These are phyloP conservation scores for Pristiophorus japonicus DNA, from an alignment of 2,113 vertebrate genomes.

Conservation along the genomic window DNA sequence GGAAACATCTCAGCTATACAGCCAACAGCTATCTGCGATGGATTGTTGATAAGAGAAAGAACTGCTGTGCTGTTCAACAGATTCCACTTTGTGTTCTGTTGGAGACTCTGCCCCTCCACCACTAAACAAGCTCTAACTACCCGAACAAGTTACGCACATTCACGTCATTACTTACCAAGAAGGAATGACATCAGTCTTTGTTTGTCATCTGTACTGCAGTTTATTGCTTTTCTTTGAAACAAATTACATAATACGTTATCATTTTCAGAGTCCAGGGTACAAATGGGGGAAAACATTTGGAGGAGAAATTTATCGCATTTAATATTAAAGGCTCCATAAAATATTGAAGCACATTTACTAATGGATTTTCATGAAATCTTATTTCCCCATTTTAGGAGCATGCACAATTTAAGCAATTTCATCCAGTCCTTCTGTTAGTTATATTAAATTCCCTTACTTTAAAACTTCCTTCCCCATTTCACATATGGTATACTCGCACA, in stretches of 20 bases:
- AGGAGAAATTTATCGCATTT: not conserved
- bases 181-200: not conserved
- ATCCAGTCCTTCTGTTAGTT: not conserved
- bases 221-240: not conserved
- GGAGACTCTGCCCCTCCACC: not conserved
- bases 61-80: not conserved
- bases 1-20: constrained; percentile 1
- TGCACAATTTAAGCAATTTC: not conserved
- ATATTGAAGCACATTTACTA: not conserved
- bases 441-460: not conserved
- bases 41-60: not conserved
- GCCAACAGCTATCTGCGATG: not conserved
- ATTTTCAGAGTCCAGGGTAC: not conserved
- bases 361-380: not conserved
- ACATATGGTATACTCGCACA: not conserved
- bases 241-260: not conserved
- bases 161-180: not conserved
- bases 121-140: not conserved
- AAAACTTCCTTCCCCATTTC: not conserved
- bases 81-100: constrained; percentile 2
- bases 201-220: not conserved
- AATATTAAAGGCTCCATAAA: not conserved
- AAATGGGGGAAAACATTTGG: not conserved
- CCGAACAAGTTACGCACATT: not conserved
- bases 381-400: not conserved